Percentiles rank a stretch among this genome's conserved stretches.
Evolutionary conservation across 1,140 invertebrate species (phyloP).

Genomic region (Drosophila prosaltans): DNA sequence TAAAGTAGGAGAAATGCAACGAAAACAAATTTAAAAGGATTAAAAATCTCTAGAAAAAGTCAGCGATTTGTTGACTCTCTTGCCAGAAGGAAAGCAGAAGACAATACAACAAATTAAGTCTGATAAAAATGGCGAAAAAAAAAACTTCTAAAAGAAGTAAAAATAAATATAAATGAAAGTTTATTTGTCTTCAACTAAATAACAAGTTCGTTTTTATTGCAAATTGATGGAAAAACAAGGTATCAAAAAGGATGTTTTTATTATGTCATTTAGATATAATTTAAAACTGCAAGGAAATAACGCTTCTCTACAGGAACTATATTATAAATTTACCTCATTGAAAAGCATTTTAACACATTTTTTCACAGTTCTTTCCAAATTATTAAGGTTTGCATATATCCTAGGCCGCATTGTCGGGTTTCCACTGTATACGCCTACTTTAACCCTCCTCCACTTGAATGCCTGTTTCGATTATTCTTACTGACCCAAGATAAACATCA

Average conservation of each 20-base stretch:
- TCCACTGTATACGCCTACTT: not conserved
- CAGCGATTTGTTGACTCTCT: constrained; percentile 54
- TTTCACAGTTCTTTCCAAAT: too few relatives aligned
- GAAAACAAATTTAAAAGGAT: constrained; percentile 72
- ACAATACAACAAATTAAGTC: constrained; percentile 49
- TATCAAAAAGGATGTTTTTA: not conserved
- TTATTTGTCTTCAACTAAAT: constrained; percentile 25
- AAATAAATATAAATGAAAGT: constrained; percentile 14
- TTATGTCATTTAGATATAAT: too few relatives aligned
- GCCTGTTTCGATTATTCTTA: constrained; percentile 20
- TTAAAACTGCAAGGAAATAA: too few relatives aligned
- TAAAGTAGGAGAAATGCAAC: constrained; percentile 30
- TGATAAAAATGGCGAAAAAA: constrained; percentile 47
- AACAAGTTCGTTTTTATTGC: not conserved
- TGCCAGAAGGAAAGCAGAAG: constrained; percentile 10
- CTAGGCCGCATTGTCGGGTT: too few relatives aligned
- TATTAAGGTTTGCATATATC: too few relatives aligned
- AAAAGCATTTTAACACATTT: too few relatives aligned
- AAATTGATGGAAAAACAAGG: not conserved
- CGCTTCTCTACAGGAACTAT: too few relatives aligned
- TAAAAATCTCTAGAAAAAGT: constrained; percentile 58
- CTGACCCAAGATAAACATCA: constrained; percentile 59
- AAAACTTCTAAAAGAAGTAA: constrained; percentile 1
- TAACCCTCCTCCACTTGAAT: not conserved
- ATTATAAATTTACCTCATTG: too few relatives aligned